A percentile compares a stretch with the other conserved stretches of the same genome.
phyloP scores from a whole-genome alignment of 2,113 vertebrate genomes.

The Eurypyga helias region DNA sequence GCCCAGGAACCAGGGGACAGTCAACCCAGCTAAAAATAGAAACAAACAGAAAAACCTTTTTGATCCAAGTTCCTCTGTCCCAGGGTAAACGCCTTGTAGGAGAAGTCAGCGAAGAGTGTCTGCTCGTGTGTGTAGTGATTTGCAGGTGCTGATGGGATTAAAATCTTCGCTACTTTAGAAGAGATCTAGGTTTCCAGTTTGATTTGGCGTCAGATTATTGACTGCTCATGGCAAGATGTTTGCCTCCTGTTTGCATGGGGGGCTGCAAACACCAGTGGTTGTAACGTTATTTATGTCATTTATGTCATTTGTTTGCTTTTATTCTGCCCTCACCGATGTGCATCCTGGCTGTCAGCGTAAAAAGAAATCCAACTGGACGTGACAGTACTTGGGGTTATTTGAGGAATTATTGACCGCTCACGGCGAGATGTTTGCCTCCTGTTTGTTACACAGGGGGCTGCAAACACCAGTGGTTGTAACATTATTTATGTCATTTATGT shows the following conservation, averaged over 20 bases:
- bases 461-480: background rate
- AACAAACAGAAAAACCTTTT: background rate
- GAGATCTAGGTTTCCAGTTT: background rate
- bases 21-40: background rate
- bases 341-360: background rate
- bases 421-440: background rate
- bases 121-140: background rate
- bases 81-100: background rate
- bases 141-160: background rate
- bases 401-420: accelerated
- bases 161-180: background rate
- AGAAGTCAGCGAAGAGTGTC: background rate
- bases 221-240: background rate
- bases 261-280: background rate
- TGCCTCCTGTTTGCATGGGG: background rate
- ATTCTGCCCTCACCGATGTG: background rate
- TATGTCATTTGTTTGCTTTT: background rate
- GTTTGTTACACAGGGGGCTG: background rate
- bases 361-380: background rate
- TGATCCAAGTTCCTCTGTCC: background rate
- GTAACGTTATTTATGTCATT: background rate
- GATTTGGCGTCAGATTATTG: background rate
- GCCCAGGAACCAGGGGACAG: background rate
- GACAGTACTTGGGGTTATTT: background rate
- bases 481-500: background rate